Evolutionary conservation across 2,797 vertebrate species (phyloP), one percentile per base, ranked within the genome.

Genomic region (Bradypus variegatus): DNA sequence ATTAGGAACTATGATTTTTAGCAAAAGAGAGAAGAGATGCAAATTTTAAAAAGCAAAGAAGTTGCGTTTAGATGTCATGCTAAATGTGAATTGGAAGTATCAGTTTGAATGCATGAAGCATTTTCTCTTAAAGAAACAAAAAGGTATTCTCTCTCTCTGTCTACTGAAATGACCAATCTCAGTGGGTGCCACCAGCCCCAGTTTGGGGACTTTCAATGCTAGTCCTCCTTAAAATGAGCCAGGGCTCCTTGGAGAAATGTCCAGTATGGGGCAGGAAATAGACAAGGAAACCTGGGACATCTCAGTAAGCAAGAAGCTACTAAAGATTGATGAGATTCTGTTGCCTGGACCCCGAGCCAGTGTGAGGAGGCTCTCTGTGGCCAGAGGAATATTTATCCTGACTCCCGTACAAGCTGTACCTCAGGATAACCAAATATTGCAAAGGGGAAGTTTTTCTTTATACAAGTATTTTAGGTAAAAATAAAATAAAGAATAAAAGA

Each of bases 101-200:
- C 60, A n/a, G 5, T 36, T 72, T 86, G 75, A 73, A 72, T 19
- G 86, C 29, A 6, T 19, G 67, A 60, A 50, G 8, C n/a, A 65
- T 69, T 88, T 93, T 86, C 80, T 73, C 76, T 86, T 67, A 83
- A 79, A 89, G 81, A 78, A 60, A 84, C 72, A 72, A 38, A 69
- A 70, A 29, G 5, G 11, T 27, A 23, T 7, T 19, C 62, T 55
- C 38, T 11, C 33, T 72, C 27, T 70, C 5, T 38, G 50, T 14
- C 58, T 65, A 8, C 25, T 58, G 45, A 41, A 55, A 91, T 21
- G 58, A 25, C 60, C 29, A 2, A 25, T 4, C 31, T 69, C 38
- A 19, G 0, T 6, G 50, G 70, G 7, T 21, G 15, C 4, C 9
- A 10, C 73, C 31, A 65, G n/a, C 25, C 36, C 50, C 14, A 33